Evolutionary conservation across 1,140 invertebrate species (phyloP).

Genomic region (Aphelinus certus): DNA sequence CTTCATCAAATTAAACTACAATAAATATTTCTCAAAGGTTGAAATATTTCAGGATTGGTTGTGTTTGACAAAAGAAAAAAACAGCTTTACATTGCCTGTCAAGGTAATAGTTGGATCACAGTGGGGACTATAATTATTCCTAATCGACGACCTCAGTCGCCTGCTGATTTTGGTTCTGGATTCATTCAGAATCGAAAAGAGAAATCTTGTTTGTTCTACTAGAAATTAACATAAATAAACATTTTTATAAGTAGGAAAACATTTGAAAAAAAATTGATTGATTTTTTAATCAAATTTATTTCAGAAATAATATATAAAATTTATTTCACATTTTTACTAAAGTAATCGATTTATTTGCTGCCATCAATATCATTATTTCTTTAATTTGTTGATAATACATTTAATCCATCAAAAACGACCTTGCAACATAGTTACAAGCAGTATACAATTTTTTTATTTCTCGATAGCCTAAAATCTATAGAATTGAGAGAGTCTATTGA

Average conservation of each 20-base stretch:
- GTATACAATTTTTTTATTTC: constrained; percentile 29
- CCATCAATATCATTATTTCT: constrained; percentile 31
- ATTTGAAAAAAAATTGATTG: constrained; percentile 18
- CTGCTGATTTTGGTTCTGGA: constrained; percentile 76
- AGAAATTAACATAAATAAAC: constrained; percentile 37
- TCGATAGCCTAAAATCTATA: too few relatives aligned
- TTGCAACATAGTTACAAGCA: neutral
- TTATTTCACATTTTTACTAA: constrained; percentile 34
- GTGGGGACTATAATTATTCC: constrained; percentile 69
- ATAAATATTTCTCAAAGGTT: neutral
- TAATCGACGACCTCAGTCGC: constrained; percentile 70
- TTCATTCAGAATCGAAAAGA: constrained; percentile 67
- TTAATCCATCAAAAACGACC: constrained; percentile 28
- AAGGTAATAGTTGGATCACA: constrained; percentile 68
- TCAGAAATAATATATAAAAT: constrained; percentile 39
- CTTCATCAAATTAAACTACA: too few relatives aligned
- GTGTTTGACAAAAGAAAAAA: constrained; percentile 66
- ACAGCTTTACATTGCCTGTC: constrained; percentile 69
- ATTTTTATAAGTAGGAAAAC: constrained; percentile 1
- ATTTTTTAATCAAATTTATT: constrained; percentile 37
- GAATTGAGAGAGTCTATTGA: too few relatives aligned
- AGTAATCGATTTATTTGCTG: constrained; percentile 34
- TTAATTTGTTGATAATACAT: constrained; percentile 32
- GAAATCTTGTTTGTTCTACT: constrained; percentile 42
- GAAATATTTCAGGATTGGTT: constrained; percentile 59